Percentiles rank a stretch among this genome's conserved stretches.
These are phyloP conservation scores for Austrolebias charrua DNA, from an alignment of 2,797 vertebrate genomes.

Conservation along the genomic window DNA sequence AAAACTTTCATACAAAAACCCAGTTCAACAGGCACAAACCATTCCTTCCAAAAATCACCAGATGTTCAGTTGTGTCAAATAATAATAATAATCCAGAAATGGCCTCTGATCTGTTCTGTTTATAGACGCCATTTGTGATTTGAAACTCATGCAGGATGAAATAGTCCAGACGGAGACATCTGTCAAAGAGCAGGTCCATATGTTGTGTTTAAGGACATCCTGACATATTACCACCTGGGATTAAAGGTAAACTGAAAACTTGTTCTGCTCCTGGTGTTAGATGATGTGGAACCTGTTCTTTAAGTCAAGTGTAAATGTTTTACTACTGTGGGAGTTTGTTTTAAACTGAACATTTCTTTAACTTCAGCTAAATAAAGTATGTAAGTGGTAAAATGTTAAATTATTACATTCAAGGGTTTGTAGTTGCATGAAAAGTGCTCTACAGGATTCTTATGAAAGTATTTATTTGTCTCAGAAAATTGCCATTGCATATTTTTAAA, in stretches of 20 bases:
- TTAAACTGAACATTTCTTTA: slow-evolving; percentile 12
- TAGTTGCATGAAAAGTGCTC: slow-evolving; percentile 20
- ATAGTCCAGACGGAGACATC: background rate
- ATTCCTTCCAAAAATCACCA: slow-evolving; percentile 1
- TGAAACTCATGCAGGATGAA: background rate
- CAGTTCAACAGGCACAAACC: too few species aligned
- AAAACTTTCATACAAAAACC: too few species aligned
- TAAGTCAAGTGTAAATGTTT: slow-evolving; percentile 9
- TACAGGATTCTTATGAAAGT: slow-evolving; percentile 49
- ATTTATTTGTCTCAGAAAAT: slow-evolving; percentile 67
- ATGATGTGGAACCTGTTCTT: slow-evolving; percentile 15
- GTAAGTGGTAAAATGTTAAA: background rate
- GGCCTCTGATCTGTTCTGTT: background rate
- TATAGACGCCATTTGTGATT: slow-evolving; percentile 4
- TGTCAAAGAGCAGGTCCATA: too few species aligned
- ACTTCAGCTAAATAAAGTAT: slow-evolving; percentile 8
- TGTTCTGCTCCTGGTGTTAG: background rate
- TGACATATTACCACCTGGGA: background rate
- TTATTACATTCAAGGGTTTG: background rate
- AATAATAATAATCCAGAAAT: slow-evolving; percentile 4
- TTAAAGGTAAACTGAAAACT: slow-evolving; percentile 5
- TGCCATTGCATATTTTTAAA: slow-evolving; percentile 63
- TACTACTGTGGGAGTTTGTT: slow-evolving; percentile 18
- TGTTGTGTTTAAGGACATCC: background rate
- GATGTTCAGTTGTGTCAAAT: slow-evolving; percentile 17